These are phyloP conservation scores for Hyles lineata DNA, from an alignment of 2,888 invertebrate genomes.

Conservation along the genomic window DNA sequence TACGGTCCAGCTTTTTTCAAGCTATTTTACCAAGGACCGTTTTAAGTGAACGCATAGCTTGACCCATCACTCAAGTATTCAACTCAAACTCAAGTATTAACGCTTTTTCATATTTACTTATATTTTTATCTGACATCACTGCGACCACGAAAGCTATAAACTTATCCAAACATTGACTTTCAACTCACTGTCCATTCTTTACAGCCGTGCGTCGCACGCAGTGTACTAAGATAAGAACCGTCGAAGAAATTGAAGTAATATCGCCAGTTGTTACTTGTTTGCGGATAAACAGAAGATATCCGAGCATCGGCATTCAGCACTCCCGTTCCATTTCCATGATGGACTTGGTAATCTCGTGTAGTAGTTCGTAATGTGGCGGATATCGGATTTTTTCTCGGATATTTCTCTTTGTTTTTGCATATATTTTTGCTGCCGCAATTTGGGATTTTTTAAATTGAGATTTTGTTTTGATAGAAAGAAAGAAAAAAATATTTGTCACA, in stretches of 20 bases:
- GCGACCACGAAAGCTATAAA: no score
- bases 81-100: no score
- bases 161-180: no score
- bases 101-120: no score
- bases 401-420: neutral
- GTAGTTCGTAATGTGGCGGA: slow-evolving; percentile 29
- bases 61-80: no score
- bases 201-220: slow-evolving; percentile 45
- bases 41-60: no score
- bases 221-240: slow-evolving; percentile 63
- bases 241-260: slow-evolving; percentile 71
- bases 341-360: slow-evolving; percentile 58
- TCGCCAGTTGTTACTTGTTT: slow-evolving; percentile 66
- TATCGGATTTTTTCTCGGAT: slow-evolving; percentile 23
- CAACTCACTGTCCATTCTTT: neutral
- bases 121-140: no score
- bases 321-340: slow-evolving; percentile 56
- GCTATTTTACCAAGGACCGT: no score
- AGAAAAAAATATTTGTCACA: no score
- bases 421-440: no score
- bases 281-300: slow-evolving; percentile 59
- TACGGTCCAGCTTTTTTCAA: no score
- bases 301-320: slow-evolving; percentile 41
- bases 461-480: neutral
- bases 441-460: neutral